Evolutionary conservation across 2,113 vertebrate species (phyloP), one percentile per base, ranked within the genome.

Genomic region (Grammomys surdaster): DNA sequence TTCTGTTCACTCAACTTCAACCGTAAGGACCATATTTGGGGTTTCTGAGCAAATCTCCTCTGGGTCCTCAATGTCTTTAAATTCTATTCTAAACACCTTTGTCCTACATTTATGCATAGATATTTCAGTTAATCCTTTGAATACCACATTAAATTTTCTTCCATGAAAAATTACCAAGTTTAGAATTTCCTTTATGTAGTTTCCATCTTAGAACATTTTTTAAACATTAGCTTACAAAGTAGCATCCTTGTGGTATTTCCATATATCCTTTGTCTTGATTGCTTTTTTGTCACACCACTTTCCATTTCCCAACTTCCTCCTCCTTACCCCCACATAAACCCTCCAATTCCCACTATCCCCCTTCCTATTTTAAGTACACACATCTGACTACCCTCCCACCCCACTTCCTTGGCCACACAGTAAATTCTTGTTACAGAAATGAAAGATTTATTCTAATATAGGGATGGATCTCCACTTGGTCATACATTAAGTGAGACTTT

Each of bases 361-460:
- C 19, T 86, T 48, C 43, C 43, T 36, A 7, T 33, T 86, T 20
- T 28, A 86, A 86, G 43, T 46, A 48, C 43, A 69, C 13, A 26
- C 46, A 13, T 85, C 16, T 1, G 9, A 16, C 14, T 85, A 10
- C 40, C 7, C 10, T 22, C 46, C 17, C 10, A 69, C 9, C 10
- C 40, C 3, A 33, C 43, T 48, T 43, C 17, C 31, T 48, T 13
- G 31, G 43, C 6, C 73, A n/a, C 22, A 75, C 24, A 89, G 63
- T 60, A 84, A 48, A 69, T 46, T 63, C 19, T 93, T 77, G n/a
- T 33, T 84, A 73, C 43, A 76, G 54, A 86, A 96, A 95, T 80
- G 19, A 69, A 80, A 78, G 33, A 48, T 26, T 93, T 63, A 91
- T 19, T 26, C 77, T 75, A 89, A 91, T 8, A 76, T 24, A 89